Evolutionary conservation across 2,888 invertebrate species (phyloP).

Genomic region (Zhuqinia jingwanae): DNA sequence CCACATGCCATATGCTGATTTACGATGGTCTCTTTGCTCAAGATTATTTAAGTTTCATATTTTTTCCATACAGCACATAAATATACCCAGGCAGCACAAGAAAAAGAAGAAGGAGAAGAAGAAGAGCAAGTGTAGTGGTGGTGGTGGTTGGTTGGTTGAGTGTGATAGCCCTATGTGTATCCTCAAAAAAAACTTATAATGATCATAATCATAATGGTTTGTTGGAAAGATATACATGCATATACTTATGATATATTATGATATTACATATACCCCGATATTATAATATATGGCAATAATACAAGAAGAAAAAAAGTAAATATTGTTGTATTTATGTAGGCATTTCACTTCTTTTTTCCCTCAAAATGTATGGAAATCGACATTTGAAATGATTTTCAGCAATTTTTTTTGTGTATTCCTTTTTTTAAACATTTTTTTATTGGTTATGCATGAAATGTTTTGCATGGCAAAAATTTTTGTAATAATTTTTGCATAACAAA

Average conservation of each 20-base stretch:
- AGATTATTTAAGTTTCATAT: constrained; percentile 66
- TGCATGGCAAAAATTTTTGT: background rate
- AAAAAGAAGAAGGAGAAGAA: no score
- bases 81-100: no score
- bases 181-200: background rate
- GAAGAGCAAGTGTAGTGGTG: background rate
- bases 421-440: constrained; percentile 17
- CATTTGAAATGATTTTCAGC: constrained; percentile 31
- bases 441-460: constrained; percentile 14
- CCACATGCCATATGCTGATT: constrained; percentile 71
- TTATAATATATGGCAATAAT: no score
- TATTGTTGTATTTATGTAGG: no score
- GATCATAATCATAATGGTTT: background rate
- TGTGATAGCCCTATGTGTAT: background rate
- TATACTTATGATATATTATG: no score
- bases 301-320: no score
- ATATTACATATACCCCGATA: no score
- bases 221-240: background rate
- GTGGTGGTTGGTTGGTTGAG: background rate
- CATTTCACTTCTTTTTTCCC: background rate
- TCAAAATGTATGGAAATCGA: constrained; percentile 3
- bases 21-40: constrained; percentile 59
- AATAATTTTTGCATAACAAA: background rate
- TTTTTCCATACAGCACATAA: constrained; percentile 46
- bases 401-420: constrained; percentile 10